These are phyloP conservation scores for Chrysoperla carnea DNA, from an alignment of 1,140 invertebrate species.

Conservation along the genomic window DNA sequence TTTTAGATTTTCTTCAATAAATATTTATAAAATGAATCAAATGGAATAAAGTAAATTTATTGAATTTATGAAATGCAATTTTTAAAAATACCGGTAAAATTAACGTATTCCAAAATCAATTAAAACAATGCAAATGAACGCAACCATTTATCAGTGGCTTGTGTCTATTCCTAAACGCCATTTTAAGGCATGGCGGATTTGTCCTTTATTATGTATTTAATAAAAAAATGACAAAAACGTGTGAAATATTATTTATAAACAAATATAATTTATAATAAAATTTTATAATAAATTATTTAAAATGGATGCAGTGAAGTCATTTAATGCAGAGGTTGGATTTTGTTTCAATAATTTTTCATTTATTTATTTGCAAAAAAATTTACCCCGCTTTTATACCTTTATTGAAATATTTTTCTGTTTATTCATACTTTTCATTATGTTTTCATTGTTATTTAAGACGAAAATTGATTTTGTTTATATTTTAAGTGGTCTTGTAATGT, in stretches of 20 bases:
- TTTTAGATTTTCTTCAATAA: too few species aligned
- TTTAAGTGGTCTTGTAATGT: neutral
- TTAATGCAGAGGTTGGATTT: constrained; percentile 20
- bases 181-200: neutral
- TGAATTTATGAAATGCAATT: too few species aligned
- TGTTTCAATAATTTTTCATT: neutral
- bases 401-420: neutral
- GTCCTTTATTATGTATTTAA: neutral
- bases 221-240: neutral
- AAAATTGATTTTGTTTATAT: constrained; percentile 2
- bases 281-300: neutral
- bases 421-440: constrained; percentile 1
- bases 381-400: neutral
- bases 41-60: too few species aligned
- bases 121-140: neutral
- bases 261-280: neutral
- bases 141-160: neutral
- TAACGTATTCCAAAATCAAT: too few species aligned
- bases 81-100: too few species aligned
- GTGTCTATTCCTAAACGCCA: neutral
- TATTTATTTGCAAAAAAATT: constrained; percentile 1
- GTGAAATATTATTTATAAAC: neutral
- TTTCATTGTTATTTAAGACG: neutral
- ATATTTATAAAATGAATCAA: too few species aligned
- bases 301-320: constrained; percentile 23